phyloP scores from a whole-genome alignment of 1,140 invertebrate species.

The Atta texana region DNA sequence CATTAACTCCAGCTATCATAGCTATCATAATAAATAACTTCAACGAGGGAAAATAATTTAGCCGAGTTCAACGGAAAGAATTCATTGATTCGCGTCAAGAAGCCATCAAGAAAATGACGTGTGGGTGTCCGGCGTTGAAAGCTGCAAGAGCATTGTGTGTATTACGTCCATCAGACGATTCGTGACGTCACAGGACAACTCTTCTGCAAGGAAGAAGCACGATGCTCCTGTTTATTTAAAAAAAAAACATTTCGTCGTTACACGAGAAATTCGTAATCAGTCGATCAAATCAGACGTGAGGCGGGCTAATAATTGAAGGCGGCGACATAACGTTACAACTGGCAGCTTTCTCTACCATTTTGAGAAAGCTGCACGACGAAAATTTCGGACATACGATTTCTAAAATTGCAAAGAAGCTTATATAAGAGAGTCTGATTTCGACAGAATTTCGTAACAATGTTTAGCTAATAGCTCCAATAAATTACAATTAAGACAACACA shows the following conservation, averaged over 20 bases:
- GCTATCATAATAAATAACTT: conserved; percentile 2
- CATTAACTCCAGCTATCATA: not conserved
- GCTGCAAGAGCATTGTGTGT: not conserved
- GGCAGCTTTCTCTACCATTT: conserved; percentile 67
- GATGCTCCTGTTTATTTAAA: too few species aligned
- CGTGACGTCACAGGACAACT: conserved; percentile 54
- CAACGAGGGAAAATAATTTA: conserved; percentile 3
- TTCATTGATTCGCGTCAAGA: conserved; percentile 23
- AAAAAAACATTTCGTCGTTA: not conserved
- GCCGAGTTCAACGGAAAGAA: conserved; percentile 6
- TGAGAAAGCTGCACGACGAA: conserved; percentile 12
- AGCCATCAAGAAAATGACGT: not conserved
- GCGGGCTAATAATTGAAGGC: conserved; percentile 40
- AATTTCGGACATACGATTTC: conserved; percentile 53
- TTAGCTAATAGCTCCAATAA: conserved; percentile 19
- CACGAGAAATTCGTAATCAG: conserved; percentile 19
- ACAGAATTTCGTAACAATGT: conserved; percentile 22
- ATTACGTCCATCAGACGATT: conserved; percentile 48
- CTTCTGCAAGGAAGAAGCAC: not conserved
- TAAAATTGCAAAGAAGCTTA: conserved; percentile 48
- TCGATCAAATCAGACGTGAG: conserved; percentile 5
- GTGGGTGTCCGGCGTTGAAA: conserved; percentile 9
- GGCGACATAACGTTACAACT: conserved; percentile 35
- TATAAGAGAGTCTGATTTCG: not conserved
- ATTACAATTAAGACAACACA: not conserved